Base-by-base conservation (phyloP, 1,140 invertebrate genomes). In the Drosophila teissieri region DNA sequence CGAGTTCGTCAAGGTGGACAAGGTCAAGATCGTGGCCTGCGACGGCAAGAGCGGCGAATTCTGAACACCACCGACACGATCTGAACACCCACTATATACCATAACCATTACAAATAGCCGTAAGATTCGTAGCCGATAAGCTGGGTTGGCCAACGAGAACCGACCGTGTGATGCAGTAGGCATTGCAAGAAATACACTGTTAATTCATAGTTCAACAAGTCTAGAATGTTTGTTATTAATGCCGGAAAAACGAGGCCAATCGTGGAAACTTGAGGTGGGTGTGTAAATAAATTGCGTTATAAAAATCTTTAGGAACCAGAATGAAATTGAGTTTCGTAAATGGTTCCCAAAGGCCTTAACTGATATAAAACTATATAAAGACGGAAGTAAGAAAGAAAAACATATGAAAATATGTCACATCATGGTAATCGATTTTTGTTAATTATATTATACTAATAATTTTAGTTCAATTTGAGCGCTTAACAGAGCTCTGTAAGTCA, bases 1-100 rank as follows among this genome's bases (percentile, higher is more conserved):
- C 91, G 98, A 99, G 92, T 95, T 99, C 61, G 96, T 97, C 11
- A 97, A 96, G 93, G 97, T 99, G 27, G 97, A 99, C 89, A 99
- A 98, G 95, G 97, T 99, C 4, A 99, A 99, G 94, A 99, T 99
- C 93, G 99, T 99, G 52, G 99, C 99, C 2, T 99, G 99, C 94
- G 99, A 99, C 95, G 99, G 98, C 75, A 99, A 99, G 95, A 97
- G 97, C 97, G 93, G 94, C 22, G 90, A 91, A 40, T 91, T 85
- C 34, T 90, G 76, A 64, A 63, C 49, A 55, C 39, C 22, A 31
- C 27, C 48, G 49, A 15, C 39, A 48, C 44, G 49, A 57, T 55
- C 58, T 60, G 42, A 19, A n/a, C 8, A 31, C 22, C 3, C 11
- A 19, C 19, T 19, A 24, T 24, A 27, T 10, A 24, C 51, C 31